Conservation (phyloP, 2,797 vertebrate genomes). For the Bradypus variegatus region DNA sequence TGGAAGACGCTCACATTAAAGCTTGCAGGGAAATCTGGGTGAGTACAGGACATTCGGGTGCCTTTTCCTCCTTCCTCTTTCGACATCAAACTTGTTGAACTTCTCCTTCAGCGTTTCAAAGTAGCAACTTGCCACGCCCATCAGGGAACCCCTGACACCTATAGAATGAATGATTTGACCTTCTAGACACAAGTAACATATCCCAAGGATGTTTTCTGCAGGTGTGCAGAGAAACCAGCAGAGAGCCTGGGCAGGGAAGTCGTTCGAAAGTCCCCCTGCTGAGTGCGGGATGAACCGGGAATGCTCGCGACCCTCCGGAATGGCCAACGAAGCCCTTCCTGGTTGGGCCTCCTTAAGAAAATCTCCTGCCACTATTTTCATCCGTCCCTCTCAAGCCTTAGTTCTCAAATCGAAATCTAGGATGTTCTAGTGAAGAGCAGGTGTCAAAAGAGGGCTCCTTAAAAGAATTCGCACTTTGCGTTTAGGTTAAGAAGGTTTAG, state of each 20-base stretch:
- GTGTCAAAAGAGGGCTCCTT: neutral
- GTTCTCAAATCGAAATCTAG: rapidly evolving
- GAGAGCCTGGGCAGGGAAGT: no score
- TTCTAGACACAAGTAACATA: no score
- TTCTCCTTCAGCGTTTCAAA: no score
- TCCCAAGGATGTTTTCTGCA: no score
- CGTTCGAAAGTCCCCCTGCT: no score
- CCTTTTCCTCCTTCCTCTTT: neutral
- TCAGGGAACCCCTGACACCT: neutral
- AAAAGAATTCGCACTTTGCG: rapidly evolving
- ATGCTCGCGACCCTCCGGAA: no score
- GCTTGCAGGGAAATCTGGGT: rapidly evolving
- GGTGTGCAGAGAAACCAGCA: neutral
- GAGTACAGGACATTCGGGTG: no score
- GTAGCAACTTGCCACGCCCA: no score
- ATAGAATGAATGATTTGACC: neutral
- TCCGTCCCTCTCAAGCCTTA: no score
- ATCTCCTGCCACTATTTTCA: rapidly evolving
- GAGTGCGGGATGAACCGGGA: neutral
- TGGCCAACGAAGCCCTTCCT: neutral
- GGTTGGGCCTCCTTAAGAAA: neutral
- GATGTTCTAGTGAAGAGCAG: neutral
- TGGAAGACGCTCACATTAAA: rapidly evolving
- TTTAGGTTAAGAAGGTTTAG: neutral
- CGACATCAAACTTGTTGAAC: neutral